A percentile compares a stretch with the other conserved stretches of the same genome.
These are phyloP conservation scores for Tachysurus vachellii DNA, from an alignment of 2,113 vertebrate species.

Conservation along the genomic window DNA sequence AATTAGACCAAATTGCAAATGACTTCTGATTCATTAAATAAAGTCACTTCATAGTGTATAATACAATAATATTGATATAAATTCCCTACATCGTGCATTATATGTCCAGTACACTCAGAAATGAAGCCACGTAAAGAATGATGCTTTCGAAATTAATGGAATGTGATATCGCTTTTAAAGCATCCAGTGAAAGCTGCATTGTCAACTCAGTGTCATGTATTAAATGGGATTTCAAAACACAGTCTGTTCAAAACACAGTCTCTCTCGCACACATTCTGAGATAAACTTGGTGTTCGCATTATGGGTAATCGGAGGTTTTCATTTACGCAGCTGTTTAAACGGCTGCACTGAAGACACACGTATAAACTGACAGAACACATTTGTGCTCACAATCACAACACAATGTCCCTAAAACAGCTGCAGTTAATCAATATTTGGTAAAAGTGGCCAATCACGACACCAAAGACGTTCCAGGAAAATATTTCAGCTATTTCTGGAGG, in stretches of 20 bases:
- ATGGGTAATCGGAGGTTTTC: not conserved
- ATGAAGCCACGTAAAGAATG: not conserved
- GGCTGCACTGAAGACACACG: not conserved
- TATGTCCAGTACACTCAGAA: not conserved
- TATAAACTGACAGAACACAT: not conserved
- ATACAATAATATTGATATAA: not conserved
- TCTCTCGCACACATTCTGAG: not conserved
- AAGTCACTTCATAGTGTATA: not conserved
- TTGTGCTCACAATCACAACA: not conserved
- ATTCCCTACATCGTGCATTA: not conserved
- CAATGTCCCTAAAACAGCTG: constrained; percentile 12
- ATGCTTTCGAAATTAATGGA: not conserved
- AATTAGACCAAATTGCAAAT: not conserved
- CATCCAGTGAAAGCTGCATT: constrained; percentile 15
- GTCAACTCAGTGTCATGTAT: constrained; percentile 7
- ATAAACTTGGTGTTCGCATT: not conserved
- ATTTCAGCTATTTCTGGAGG: constrained; percentile 61
- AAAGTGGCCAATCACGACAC: constrained; percentile 35
- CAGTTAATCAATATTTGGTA: constrained; percentile 27
- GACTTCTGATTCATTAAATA: not conserved
- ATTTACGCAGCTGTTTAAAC: not conserved
- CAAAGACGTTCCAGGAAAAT: constrained; percentile 52
- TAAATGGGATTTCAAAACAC: not conserved
- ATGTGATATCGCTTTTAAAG: not conserved
- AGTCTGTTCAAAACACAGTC: too few species aligned